Evolutionary conservation across 2,888 invertebrate genomes (phyloP).

Genomic region (Eurytoma adleriae): DNA sequence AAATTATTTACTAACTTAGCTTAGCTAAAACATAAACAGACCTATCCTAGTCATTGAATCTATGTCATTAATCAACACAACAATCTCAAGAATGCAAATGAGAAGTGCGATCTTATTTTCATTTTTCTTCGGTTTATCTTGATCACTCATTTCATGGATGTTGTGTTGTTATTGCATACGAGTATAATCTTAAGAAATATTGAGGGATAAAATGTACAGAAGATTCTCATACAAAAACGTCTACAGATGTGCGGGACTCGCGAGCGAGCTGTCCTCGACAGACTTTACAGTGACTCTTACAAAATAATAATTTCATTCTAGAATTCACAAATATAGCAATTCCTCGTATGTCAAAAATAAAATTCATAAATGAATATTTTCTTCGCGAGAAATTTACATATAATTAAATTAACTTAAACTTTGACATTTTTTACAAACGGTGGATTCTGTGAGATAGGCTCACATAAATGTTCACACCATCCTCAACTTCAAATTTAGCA

Average conservation of each 20-base stretch:
- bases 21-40: conserved; percentile 57
- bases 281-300: conserved; percentile 54
- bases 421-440: conserved; percentile 16
- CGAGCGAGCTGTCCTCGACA: conserved; percentile 48
- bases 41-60: conserved; percentile 56
- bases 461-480: neutral
- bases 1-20: conserved; percentile 54
- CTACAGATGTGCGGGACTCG: conserved; percentile 67
- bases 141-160: conserved; percentile 54
- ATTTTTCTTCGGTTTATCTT: conserved; percentile 53
- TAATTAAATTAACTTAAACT: conserved; percentile 32
- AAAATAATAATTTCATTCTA: conserved; percentile 50
- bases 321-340: conserved; percentile 51
- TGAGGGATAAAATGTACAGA: conserved; percentile 75
- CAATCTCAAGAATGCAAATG: conserved; percentile 51
- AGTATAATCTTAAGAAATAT: conserved; percentile 62
- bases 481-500: conserved; percentile 12
- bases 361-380: conserved; percentile 42
- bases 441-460: conserved; percentile 2
- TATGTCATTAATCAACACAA: conserved; percentile 57
- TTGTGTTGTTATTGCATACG: conserved; percentile 64
- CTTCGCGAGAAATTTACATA: conserved; percentile 42
- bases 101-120: conserved; percentile 44
- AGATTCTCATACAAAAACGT: conserved; percentile 70
- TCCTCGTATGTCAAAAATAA: conserved; percentile 55